Base-by-base conservation (phyloP, 1,140 invertebrate species). In the Anoplolepis gracilipes region DNA sequence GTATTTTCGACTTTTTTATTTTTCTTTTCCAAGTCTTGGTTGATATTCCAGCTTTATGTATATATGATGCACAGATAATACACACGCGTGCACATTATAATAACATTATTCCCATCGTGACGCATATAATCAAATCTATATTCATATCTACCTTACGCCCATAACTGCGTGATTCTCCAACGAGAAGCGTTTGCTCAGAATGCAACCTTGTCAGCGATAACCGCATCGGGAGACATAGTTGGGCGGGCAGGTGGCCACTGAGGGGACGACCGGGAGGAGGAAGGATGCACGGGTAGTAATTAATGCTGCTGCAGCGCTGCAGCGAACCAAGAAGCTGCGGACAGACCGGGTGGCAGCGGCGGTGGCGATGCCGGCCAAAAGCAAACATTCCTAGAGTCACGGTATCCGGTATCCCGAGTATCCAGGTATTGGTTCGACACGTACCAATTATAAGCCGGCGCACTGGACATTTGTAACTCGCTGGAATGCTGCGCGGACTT, bases 371-470 rank as follows among this genome's bases (percentile, higher is more conserved):
- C 59, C 49, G 55, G 73, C 87, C 87, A 87, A 88, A 87, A 87
- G 85, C 87, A 87, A 88, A 85, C 81, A 88, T 88, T 88, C 86
- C 85, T 88, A 46, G 53, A 85, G 85, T 77, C 79, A 39, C 28
- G 73, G 65, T 84, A 87, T 75, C 61, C 42, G 70, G 67, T 85
- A 87, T 85, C 75, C 57, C 49, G 78, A 81, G 42, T 87, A 73
- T 87, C 72, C 53, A 46, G 79, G 79, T 85, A 87, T 88, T 87
- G 86, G 73, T 88, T 87, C 87, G 73, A 85, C 85, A 88, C 86
- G 87, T 87, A 87, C 57, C 85, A 88, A 88, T 88, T 88, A 88
- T 87, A 87, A 88, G n/a, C 85, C 69, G 59, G 81, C 87, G 46
- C 72, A 79, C 65, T 59, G 81, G 70, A 64, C 77, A 84, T 87